Evolutionary conservation across 1,140 invertebrate species (phyloP).

Genomic region (Aphelenchoides fujianensis): DNA sequence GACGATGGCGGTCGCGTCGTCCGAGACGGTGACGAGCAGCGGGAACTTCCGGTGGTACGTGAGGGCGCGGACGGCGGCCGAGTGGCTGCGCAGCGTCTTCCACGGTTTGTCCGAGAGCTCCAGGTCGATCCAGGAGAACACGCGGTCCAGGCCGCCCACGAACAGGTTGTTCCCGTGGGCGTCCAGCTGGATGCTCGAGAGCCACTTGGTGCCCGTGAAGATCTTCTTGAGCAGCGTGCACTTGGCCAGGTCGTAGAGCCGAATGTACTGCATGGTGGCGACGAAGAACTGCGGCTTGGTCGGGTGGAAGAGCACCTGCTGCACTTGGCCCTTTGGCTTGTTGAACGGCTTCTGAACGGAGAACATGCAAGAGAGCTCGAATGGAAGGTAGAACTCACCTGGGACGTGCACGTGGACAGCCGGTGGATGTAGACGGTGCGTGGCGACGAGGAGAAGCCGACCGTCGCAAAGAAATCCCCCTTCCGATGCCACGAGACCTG

Average conservation of each 20-base stretch:
- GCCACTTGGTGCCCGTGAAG: constrained; percentile 75
- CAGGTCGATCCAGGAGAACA: constrained; percentile 89
- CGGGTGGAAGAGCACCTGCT: constrained; percentile 90
- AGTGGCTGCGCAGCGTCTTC: constrained; percentile 74
- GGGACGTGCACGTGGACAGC: constrained; percentile 77
- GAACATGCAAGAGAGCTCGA: no score
- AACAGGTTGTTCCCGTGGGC: constrained; percentile 92
- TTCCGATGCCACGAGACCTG: constrained; percentile 87
- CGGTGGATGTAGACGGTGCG: constrained; percentile 79
- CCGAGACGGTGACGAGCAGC: constrained; percentile 89
- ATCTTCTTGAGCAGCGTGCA: constrained; percentile 89
- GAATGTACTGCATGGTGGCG: constrained; percentile 84
- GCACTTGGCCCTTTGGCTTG: constrained; percentile 82
- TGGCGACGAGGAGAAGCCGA: constrained; percentile 78
- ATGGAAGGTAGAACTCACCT: no score
- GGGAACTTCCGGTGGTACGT: constrained; percentile 90
- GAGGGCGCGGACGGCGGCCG: constrained; percentile 78
- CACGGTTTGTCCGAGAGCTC: constrained; percentile 93
- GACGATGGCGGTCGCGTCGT: constrained; percentile 85
- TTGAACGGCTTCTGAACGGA: constrained; percentile 77
- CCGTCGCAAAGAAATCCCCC: constrained; percentile 89
- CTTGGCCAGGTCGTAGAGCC: constrained; percentile 89
- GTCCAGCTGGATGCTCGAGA: constrained; percentile 89
- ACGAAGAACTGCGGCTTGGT: constrained; percentile 85
- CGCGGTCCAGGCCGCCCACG: constrained; percentile 87